phyloP scores from a whole-genome alignment of 2,888 invertebrate genomes.

The Ptilodon capucinus region DNA sequence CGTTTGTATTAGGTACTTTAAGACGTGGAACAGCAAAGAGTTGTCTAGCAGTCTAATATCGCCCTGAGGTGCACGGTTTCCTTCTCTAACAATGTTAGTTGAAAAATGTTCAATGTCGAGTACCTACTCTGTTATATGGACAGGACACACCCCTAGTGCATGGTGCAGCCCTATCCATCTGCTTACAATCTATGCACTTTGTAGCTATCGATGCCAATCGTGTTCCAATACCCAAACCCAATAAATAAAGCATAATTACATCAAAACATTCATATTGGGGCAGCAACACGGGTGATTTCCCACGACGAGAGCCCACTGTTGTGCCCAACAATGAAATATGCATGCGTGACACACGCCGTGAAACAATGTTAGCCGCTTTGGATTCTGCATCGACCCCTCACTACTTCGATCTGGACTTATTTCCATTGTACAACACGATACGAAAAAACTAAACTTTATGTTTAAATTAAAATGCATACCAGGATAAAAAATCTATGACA shows the following conservation, averaged over 20 bases:
- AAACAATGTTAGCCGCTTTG: constrained; percentile 61
- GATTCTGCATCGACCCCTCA: constrained; percentile 36
- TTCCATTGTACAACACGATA: constrained; percentile 30
- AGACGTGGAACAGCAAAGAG: too few relatives aligned
- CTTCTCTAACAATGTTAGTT: too few relatives aligned
- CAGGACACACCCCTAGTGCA: too few relatives aligned
- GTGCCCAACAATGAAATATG: constrained; percentile 73
- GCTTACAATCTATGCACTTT: constrained; percentile 1
- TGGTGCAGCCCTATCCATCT: too few relatives aligned
- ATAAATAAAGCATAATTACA: constrained; percentile 47
- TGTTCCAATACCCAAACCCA: constrained; percentile 14
- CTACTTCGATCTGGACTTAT: constrained; percentile 26
- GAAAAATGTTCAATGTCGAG: too few relatives aligned
- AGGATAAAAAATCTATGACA: too few relatives aligned
- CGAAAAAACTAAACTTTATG: too few relatives aligned
- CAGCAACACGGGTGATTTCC: constrained; percentile 49
- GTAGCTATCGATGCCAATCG: neutral
- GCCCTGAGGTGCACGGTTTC: too few relatives aligned
- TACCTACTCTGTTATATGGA: too few relatives aligned
- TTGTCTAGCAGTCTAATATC: too few relatives aligned
- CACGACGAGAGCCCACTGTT: constrained; percentile 63
- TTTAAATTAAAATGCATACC: too few relatives aligned
- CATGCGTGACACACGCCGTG: constrained; percentile 68
- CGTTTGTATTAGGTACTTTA: too few relatives aligned
- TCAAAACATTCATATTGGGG: constrained; percentile 14